Percentiles rank a stretch among this genome's conserved stretches.
phyloP scores from a whole-genome alignment of 2,113 vertebrate genomes.

The Chaenogobius annularis region DNA sequence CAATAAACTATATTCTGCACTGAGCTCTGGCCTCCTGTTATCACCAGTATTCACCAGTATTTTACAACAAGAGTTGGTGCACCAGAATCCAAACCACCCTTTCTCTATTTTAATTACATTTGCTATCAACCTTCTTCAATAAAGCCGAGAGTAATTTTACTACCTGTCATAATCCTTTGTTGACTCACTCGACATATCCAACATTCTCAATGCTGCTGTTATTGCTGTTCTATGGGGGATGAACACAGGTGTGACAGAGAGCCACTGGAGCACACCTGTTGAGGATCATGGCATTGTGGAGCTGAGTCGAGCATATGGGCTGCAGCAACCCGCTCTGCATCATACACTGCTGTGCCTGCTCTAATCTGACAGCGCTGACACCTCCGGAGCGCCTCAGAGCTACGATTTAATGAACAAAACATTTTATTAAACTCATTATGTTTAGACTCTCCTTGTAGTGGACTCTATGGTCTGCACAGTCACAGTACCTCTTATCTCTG shows the following conservation, averaged over 20 bases:
- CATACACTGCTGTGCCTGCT: constrained; percentile 61
- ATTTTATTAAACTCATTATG: constrained; percentile 70
- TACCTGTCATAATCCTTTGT: constrained; percentile 20
- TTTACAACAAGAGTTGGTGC: not conserved
- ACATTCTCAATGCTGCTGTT: constrained; percentile 48
- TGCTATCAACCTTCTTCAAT: constrained; percentile 6
- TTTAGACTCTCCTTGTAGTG: constrained; percentile 52
- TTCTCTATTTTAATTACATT: constrained; percentile 10
- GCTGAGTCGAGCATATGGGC: constrained; percentile 68
- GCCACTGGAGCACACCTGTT: constrained; percentile 69
- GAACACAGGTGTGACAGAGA: constrained; percentile 64
- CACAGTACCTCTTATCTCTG: constrained; percentile 17
- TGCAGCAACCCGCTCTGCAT: constrained; percentile 41
- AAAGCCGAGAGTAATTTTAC: constrained; percentile 28
- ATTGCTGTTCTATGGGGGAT: constrained; percentile 23
- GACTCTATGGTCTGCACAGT: constrained; percentile 36
- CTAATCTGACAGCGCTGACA: constrained; percentile 71
- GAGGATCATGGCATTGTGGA: constrained; percentile 67
- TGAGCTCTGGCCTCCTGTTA: too few relatives aligned
- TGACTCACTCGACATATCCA: constrained; percentile 34
- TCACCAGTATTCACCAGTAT: too few relatives aligned
- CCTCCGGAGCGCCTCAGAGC: constrained; percentile 66
- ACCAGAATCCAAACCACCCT: not conserved
- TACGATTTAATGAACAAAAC: constrained; percentile 70
- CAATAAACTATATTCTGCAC: too few relatives aligned